These are phyloP conservation scores for Volucella bombylans DNA, from an alignment of 2,888 invertebrate species.

Conservation along the genomic window DNA sequence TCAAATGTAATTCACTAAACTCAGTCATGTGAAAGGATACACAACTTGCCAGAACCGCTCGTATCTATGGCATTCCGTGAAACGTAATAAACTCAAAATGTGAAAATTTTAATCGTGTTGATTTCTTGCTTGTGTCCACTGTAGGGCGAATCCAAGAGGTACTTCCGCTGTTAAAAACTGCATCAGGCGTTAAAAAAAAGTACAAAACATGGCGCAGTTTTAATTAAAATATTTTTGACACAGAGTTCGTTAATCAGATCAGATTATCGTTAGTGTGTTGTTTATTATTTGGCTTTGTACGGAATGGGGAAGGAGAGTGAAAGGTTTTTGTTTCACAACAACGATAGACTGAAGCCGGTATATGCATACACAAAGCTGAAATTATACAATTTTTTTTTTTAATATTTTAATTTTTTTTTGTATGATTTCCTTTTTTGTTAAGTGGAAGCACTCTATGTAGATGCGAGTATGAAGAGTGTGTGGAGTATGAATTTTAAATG, in stretches of 20 bases:
- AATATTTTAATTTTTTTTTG: too few species aligned
- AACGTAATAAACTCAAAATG: constrained; percentile 47
- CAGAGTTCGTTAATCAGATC: constrained; percentile 44
- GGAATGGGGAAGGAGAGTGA: not conserved
- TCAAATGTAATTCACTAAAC: constrained; percentile 1
- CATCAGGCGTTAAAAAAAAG: not conserved
- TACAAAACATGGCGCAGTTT: constrained; percentile 15
- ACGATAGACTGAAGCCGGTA: too few species aligned
- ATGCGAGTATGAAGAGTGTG: too few species aligned
- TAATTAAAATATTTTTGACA: constrained; percentile 41
- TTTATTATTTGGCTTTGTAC: constrained; percentile 17
- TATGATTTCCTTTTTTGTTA: too few species aligned
- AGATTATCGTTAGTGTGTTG: constrained; percentile 42
- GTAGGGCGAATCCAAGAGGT: not conserved
- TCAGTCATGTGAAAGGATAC: constrained; percentile 23
- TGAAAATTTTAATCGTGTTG: constrained; percentile 30
- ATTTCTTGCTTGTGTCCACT: not conserved
- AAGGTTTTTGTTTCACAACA: too few species aligned
- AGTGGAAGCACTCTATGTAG: too few species aligned
- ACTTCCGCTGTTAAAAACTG: constrained; percentile 1
- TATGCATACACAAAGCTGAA: too few species aligned
- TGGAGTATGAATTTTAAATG: too few species aligned
- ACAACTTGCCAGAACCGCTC: not conserved
- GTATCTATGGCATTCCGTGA: not conserved
- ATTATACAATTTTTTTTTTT: too few species aligned